Percentiles rank a stretch among this genome's conserved stretches.
phyloP scores from a whole-genome alignment of 2,113 vertebrate species.

The Gnathonemus echidnorhynchus region DNA sequence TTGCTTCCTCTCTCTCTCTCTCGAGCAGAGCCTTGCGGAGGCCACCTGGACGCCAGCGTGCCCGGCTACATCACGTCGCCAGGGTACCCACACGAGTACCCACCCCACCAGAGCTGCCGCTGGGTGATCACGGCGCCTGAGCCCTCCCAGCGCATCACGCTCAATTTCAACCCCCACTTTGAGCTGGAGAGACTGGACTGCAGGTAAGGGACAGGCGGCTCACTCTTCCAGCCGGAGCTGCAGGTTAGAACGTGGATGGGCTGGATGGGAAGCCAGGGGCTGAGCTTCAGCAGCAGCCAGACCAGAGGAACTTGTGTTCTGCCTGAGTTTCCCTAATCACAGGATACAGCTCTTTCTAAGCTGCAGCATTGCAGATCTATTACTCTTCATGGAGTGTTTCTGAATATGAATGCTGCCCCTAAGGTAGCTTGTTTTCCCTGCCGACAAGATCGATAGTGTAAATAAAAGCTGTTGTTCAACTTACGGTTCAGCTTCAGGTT shows the following conservation, averaged over 20 bases:
- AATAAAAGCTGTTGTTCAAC: neutral
- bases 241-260: neutral
- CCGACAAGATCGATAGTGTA: neutral
- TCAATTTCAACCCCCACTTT: constrained; percentile 99
- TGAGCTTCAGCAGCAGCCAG: neutral
- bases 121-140: constrained; percentile 91
- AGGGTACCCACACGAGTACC: constrained; percentile 94
- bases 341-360: neutral
- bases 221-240: neutral
- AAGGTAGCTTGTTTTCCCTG: neutral
- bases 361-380: neutral
- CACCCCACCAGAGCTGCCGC: constrained; percentile 90
- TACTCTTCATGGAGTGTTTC: neutral
- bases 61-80: constrained; percentile 96
- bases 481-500: neutral
- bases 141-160: constrained; percentile 86
- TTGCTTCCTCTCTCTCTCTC: constrained; percentile 11
- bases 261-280: neutral
- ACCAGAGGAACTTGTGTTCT: neutral
- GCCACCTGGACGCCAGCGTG: constrained; percentile 79
- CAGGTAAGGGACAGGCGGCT: constrained; percentile 62
- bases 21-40: constrained; percentile 70
- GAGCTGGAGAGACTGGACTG: constrained; percentile 96
- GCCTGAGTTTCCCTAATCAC: neutral
- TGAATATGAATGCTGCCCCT: neutral